Conservation (phyloP, 2,113 vertebrate species). For the Spermophilus dauricus region DNA sequence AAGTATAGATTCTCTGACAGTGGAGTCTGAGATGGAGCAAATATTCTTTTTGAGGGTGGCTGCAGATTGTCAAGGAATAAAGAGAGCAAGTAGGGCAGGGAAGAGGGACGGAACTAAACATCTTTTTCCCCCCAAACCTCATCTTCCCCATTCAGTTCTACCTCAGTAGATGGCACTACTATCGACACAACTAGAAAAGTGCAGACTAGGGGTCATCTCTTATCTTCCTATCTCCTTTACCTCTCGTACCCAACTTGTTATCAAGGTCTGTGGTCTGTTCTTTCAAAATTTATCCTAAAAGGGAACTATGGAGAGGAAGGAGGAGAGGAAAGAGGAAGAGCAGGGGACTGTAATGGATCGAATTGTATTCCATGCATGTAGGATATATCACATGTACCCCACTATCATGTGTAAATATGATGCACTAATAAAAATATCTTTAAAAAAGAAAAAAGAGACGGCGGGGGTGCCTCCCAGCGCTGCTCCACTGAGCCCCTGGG, state of each 20-base stretch:
- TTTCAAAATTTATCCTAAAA: slow-evolving; percentile 21
- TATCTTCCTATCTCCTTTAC: not conserved
- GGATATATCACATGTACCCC: too few species aligned
- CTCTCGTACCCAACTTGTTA: not conserved
- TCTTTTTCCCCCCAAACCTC: not conserved
- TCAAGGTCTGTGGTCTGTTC: not conserved
- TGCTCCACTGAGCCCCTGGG: not conserved
- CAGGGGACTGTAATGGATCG: too few species aligned
- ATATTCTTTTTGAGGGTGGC: not conserved
- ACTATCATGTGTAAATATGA: too few species aligned
- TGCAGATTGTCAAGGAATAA: not conserved
- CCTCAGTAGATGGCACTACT: not conserved
- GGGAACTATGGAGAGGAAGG: too few species aligned
- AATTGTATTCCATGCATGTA: too few species aligned
- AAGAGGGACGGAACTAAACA: not conserved
- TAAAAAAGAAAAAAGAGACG: too few species aligned
- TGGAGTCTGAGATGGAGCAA: not conserved
- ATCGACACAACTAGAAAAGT: not conserved
- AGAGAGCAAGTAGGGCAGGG: not conserved
- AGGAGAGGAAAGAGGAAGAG: too few species aligned
- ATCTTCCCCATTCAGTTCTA: slow-evolving; percentile 11
- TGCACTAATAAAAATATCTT: too few species aligned
- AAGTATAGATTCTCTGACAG: not conserved
- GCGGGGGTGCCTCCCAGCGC: not conserved
- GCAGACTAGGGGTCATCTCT: not conserved